Evolutionary conservation across 2,888 invertebrate species (phyloP).

Genomic region (Suillia variegata): DNA sequence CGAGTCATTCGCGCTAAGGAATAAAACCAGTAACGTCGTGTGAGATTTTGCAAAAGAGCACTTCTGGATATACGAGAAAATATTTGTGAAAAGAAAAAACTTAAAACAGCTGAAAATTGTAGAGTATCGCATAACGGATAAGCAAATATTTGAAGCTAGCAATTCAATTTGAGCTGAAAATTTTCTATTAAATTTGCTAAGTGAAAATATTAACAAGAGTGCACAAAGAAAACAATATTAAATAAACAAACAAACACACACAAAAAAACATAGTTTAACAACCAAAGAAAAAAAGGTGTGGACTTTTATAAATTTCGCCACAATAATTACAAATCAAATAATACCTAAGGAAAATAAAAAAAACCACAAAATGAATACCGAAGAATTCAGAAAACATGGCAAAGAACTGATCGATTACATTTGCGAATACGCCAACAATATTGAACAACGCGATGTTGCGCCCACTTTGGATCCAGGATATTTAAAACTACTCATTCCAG

Average conservation of each 20-base stretch:
- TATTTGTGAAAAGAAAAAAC: neutral
- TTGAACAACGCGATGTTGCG: slow-evolving; percentile 72
- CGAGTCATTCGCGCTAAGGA: slow-evolving; percentile 48
- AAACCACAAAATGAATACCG: slow-evolving; percentile 69
- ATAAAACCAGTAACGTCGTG: slow-evolving; percentile 11
- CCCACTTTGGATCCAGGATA: slow-evolving; percentile 82
- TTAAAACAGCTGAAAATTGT: neutral
- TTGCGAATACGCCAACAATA: slow-evolving; percentile 74
- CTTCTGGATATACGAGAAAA: neutral
- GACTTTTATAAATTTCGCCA: neutral
- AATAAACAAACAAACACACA: no score
- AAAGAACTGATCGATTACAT: slow-evolving; percentile 86
- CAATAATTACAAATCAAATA: neutral
- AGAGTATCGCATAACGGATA: neutral
- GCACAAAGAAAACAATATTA: no score
- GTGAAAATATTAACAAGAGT: neutral
- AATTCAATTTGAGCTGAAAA: slow-evolving; percentile 7
- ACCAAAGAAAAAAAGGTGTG: no score
- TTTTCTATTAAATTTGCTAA: neutral
- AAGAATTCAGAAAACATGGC: slow-evolving; percentile 75
- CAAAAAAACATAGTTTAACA: no score
- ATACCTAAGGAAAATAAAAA: neutral
- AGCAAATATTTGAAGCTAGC: neutral
- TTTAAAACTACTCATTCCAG: slow-evolving; percentile 71
- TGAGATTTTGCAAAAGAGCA: neutral